These are phyloP conservation scores for Adelosebastes latens DNA, from an alignment of 2,797 vertebrate genomes.

Conservation along the genomic window DNA sequence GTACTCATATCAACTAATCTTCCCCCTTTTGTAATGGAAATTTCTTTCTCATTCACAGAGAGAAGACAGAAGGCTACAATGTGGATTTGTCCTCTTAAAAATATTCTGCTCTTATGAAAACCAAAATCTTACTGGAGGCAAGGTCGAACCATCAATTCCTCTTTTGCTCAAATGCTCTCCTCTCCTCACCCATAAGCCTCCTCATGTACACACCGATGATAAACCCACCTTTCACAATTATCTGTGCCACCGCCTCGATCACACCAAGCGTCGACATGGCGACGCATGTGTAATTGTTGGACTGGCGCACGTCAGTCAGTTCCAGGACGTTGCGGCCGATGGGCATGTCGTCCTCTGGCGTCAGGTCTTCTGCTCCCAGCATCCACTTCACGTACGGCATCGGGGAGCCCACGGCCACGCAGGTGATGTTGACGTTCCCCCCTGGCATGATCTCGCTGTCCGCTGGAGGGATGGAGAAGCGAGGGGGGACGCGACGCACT, in stretches of 20 bases:
- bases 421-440: conserved; percentile 98
- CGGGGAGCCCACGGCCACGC: conserved; percentile 97
- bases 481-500: conserved; percentile 97
- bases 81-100: background rate
- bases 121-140: background rate
- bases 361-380: conserved; percentile 97
- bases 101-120: background rate
- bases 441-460: conserved; percentile 99
- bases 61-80: background rate
- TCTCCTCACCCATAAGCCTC: background rate
- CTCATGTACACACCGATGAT: background rate
- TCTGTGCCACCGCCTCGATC: conserved; percentile 97
- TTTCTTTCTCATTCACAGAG: background rate
- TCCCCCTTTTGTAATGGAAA: background rate
- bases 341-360: conserved; percentile 99
- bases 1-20: background rate
- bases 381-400: conserved; percentile 99
- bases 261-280: conserved; percentile 99
- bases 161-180: background rate
- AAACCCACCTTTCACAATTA: conserved; percentile 94
- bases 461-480: conserved; percentile 97
- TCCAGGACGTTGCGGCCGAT: conserved; percentile 98
- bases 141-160: background rate
- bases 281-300: conserved; percentile 99
- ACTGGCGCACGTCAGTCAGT: conserved; percentile 96